Conservation (phyloP, 2,113 vertebrate species). For the Poeciliopsis retropinna region DNA sequence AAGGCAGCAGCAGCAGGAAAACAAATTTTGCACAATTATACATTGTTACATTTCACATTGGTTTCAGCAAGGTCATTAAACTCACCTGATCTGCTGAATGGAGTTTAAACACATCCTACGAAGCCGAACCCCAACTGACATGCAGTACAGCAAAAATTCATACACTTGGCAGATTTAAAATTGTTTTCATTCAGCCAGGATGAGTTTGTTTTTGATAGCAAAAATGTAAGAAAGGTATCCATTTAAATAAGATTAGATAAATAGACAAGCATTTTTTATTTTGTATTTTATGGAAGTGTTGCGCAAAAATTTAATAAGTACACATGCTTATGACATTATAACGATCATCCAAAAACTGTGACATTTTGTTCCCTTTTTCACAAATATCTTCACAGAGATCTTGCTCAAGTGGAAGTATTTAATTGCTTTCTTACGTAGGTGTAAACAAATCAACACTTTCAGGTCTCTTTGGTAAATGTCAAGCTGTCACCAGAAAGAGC, state of each 20-base stretch:
- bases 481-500: neutral
- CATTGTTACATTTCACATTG: neutral
- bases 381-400: too few species aligned
- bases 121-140: neutral
- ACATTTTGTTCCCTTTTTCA: too few species aligned
- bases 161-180: neutral
- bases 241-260: neutral
- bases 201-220: neutral
- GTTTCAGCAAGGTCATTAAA: neutral
- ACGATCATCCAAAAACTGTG: too few species aligned
- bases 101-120: neutral
- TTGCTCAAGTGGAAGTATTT: neutral
- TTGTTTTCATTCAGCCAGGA: neutral
- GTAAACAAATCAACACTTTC: neutral
- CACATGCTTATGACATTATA: too few species aligned
- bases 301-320: too few species aligned
- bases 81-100: neutral
- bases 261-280: too few species aligned
- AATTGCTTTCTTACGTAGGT: neutral
- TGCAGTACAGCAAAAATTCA: neutral
- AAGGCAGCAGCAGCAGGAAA: neutral
- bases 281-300: too few species aligned
- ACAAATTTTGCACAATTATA: neutral
- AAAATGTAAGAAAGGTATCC: neutral
- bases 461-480: neutral